Conservation (phyloP, 2,797 vertebrate genomes). For the Trematomus bernacchii region DNA sequence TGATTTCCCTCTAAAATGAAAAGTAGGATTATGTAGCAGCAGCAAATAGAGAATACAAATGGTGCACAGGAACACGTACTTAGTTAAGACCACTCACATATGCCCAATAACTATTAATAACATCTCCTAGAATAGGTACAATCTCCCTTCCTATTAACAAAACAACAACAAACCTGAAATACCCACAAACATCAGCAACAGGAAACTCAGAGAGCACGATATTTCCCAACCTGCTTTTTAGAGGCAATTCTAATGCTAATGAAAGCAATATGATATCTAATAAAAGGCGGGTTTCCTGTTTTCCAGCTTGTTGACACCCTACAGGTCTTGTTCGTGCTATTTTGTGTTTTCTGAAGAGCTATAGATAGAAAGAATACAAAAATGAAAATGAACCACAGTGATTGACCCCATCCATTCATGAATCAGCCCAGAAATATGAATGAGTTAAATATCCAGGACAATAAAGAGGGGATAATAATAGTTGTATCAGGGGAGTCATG, state of each 20-base stretch:
- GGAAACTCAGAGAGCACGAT: slow-evolving; percentile 1
- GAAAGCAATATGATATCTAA: not conserved
- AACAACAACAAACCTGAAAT: slow-evolving; percentile 14
- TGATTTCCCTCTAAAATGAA: not conserved
- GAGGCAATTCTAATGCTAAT: slow-evolving; percentile 15
- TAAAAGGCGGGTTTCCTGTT: slow-evolving; percentile 16
- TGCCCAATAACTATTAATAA: slow-evolving; percentile 22
- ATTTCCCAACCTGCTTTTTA: slow-evolving; percentile 23
- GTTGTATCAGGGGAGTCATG: slow-evolving; percentile 25
- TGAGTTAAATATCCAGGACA: slow-evolving; percentile 26
- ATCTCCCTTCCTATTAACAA: not conserved
- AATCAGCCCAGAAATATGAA: slow-evolving; percentile 65
- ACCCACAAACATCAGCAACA: slow-evolving; percentile 2
- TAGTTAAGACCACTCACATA: slow-evolving; percentile 15
- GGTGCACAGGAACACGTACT: no score
- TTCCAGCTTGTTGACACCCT: slow-evolving; percentile 40
- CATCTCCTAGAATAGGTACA: slow-evolving; percentile 18
- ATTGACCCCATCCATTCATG: slow-evolving; percentile 61
- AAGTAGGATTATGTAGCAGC: not conserved
- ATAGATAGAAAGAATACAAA: slow-evolving; percentile 49
- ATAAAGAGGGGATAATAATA: slow-evolving; percentile 1
- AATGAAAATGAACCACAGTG: slow-evolving; percentile 38
- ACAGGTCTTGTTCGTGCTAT: slow-evolving; percentile 33
- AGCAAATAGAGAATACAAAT: no score
- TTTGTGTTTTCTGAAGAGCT: slow-evolving; percentile 52